Conservation (phyloP, 2,113 vertebrate species). For the Platanista minor region DNA sequence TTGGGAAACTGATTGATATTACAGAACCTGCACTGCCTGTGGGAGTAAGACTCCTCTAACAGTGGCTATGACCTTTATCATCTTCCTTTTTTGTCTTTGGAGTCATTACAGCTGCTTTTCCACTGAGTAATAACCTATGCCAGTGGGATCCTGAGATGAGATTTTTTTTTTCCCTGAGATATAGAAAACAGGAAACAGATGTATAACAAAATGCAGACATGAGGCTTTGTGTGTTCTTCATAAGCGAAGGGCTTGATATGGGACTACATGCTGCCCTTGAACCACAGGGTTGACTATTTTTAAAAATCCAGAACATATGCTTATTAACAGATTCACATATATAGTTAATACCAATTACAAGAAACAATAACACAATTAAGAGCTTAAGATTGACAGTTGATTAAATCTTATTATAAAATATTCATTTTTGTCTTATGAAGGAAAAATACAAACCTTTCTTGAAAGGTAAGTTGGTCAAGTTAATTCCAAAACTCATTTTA, state of each 20-base stretch:
- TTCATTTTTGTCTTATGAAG: background rate
- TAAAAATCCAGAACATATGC: background rate
- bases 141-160: background rate
- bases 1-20: background rate
- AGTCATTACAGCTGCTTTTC: constrained; percentile 18
- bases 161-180: background rate
- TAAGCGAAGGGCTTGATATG: background rate
- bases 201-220: background rate
- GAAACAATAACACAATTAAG: background rate
- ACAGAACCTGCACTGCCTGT: background rate
- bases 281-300: background rate
- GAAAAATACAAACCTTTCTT: background rate
- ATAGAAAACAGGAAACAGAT: background rate
- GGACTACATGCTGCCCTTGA: background rate
- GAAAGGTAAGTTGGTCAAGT: background rate
- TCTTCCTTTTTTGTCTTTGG: background rate
- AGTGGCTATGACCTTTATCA: background rate
- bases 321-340: background rate
- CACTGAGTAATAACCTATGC: background rate
- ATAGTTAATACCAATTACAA: background rate
- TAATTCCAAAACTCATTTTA: background rate
- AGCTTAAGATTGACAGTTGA: background rate
- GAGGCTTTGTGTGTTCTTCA: background rate
- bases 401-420: background rate
- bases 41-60: background rate